A percentile compares a stretch with the other conserved stretches of the same genome.
These are phyloP conservation scores for Drosophila lacertosa DNA, from an alignment of 1,140 invertebrate species.

Conservation along the genomic window DNA sequence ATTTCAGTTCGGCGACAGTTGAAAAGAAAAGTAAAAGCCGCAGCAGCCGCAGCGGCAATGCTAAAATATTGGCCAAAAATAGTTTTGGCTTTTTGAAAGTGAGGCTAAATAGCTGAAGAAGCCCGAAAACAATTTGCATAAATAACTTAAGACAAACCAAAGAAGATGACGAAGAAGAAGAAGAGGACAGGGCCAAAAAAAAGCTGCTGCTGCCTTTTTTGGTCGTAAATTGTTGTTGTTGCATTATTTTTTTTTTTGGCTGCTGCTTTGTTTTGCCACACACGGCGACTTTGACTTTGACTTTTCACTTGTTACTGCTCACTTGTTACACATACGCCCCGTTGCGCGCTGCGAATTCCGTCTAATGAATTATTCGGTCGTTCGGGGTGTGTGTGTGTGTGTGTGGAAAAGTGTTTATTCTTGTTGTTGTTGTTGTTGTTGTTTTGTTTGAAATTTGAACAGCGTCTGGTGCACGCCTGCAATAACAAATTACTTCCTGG, in stretches of 20 bases:
- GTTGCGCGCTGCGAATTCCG: slow-evolving; percentile 69
- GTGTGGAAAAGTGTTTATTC: slow-evolving; percentile 44
- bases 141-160: slow-evolving; percentile 36
- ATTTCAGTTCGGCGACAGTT: slow-evolving; percentile 54
- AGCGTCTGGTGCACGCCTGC: slow-evolving; percentile 56
- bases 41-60: slow-evolving; percentile 43
- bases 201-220: slow-evolving; percentile 1
- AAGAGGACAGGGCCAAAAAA: too few species aligned
- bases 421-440: too few species aligned
- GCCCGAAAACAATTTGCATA: slow-evolving; percentile 70
- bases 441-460: slow-evolving; percentile 9
- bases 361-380: slow-evolving; percentile 32
- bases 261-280: slow-evolving; percentile 31
- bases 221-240: slow-evolving; percentile 4
- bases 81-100: slow-evolving; percentile 59
- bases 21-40: slow-evolving; percentile 71
- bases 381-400: too few species aligned
- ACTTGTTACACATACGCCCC: slow-evolving; percentile 80
- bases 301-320: slow-evolving; percentile 80
- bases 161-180: too few species aligned
- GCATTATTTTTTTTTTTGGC: not conserved
- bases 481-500: slow-evolving; percentile 79
- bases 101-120: slow-evolving; percentile 29
- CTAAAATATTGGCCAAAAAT: slow-evolving; percentile 74
- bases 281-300: slow-evolving; percentile 46